These are phyloP conservation scores for Nyctibius bracteatus DNA, from an alignment of 2,113 vertebrate genomes.

Conservation along the genomic window DNA sequence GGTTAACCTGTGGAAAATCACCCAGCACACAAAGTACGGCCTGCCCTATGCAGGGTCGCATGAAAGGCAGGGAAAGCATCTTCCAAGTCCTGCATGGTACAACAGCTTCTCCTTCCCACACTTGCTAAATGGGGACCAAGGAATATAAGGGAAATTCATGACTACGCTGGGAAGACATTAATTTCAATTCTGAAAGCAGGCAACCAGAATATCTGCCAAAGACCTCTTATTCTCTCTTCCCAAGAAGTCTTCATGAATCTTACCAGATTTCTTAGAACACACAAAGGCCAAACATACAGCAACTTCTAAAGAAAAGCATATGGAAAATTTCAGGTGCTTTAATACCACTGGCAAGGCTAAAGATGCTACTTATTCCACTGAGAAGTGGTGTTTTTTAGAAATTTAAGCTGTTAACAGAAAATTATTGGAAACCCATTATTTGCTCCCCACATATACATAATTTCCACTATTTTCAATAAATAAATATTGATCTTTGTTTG, in stretches of 20 bases:
- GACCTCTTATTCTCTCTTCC: not conserved
- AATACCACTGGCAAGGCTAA: not conserved
- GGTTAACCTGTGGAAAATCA: not conserved
- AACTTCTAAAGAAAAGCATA: not conserved
- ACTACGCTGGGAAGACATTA: not conserved
- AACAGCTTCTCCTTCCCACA: not conserved
- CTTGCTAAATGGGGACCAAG: not conserved
- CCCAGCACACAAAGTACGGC: rapidly evolving
- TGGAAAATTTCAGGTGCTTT: not conserved
- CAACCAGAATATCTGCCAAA: not conserved
- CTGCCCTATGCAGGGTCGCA: not conserved
- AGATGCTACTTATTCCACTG: not conserved
- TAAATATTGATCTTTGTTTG: not conserved
- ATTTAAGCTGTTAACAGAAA: not conserved
- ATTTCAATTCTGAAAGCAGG: not conserved
- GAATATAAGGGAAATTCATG: not conserved
- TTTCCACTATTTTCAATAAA: not conserved
- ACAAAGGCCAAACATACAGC: not conserved
- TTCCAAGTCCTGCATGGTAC: rapidly evolving
- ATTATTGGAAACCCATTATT: not conserved
- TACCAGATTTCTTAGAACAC: not conserved
- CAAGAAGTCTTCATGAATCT: not conserved
- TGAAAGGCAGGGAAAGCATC: rapidly evolving
- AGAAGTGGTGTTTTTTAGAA: not conserved
- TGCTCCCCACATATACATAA: not conserved